These are phyloP conservation scores for Dipodomys spectabilis DNA, from an alignment of 2,113 vertebrate species.

Conservation along the genomic window DNA sequence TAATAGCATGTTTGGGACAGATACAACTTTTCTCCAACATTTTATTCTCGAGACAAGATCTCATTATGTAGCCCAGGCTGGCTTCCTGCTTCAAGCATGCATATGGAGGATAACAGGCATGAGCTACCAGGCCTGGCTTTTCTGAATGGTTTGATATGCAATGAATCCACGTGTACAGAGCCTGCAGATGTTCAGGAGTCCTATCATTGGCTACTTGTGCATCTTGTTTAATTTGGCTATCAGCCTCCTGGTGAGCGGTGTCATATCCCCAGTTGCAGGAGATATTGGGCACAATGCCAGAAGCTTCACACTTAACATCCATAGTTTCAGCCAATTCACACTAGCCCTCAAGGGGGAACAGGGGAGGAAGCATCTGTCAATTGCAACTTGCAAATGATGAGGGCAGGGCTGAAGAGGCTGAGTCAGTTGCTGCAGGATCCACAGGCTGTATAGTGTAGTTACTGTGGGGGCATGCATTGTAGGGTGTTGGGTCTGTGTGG, in stretches of 20 bases:
- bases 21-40: neutral
- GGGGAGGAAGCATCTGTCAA: no score
- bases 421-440: rapidly evolving
- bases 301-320: neutral
- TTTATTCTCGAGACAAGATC: neutral
- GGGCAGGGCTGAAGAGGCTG: rapidly evolving
- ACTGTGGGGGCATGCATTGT: neutral
- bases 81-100: no score
- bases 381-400: neutral
- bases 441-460: no score
- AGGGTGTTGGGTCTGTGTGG: neutral
- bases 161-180: no score
- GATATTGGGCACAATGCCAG: neutral
- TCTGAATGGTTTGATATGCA: neutral
- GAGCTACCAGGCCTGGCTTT: neutral
- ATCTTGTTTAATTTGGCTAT: neutral
- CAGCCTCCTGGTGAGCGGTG: neutral
- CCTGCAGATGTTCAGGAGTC: neutral
- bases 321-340: neutral
- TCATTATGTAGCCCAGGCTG: neutral
- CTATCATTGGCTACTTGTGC: no score
- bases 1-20: neutral
- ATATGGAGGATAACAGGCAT: no score
- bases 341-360: neutral
- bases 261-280: rapidly evolving